phyloP scores from a whole-genome alignment of 2,113 vertebrate genomes.

The Danionella cerebrum region DNA sequence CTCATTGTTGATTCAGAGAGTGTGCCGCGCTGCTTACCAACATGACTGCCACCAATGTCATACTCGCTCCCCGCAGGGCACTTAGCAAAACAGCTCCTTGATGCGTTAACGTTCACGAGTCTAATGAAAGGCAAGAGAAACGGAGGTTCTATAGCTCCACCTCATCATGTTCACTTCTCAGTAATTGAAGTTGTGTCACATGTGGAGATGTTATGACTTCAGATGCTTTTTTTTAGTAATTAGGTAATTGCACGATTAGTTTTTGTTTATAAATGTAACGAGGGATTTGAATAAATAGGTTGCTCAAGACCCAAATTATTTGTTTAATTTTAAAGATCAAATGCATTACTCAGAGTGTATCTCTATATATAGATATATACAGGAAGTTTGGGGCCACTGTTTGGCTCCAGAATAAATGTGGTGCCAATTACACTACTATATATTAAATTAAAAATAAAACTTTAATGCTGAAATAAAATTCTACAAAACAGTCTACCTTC shows the following conservation, averaged over 20 bases:
- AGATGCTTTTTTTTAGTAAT: constrained; percentile 6
- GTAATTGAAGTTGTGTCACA: background rate
- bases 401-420: no score
- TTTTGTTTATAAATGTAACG: background rate
- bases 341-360: no score
- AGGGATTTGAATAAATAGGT: background rate
- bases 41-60: constrained; percentile 32
- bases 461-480: no score
- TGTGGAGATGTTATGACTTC: constrained; percentile 3
- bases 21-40: constrained; percentile 36
- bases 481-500: no score
- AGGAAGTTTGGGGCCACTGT: no score
- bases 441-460: no score
- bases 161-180: background rate
- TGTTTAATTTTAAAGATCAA: no score
- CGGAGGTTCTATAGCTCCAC: background rate
- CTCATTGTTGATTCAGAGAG: constrained; percentile 40
- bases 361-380: no score
- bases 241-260: background rate
- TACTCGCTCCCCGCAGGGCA: background rate
- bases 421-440: no score
- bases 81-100: background rate
- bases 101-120: background rate
- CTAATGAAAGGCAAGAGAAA: constrained; percentile 16
- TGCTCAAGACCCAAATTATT: no score